A percentile compares a stretch with the other conserved stretches of the same genome.
Conservation (phyloP, 2,888 invertebrate genomes). For the Dicyrtoma fusca region DNA sequence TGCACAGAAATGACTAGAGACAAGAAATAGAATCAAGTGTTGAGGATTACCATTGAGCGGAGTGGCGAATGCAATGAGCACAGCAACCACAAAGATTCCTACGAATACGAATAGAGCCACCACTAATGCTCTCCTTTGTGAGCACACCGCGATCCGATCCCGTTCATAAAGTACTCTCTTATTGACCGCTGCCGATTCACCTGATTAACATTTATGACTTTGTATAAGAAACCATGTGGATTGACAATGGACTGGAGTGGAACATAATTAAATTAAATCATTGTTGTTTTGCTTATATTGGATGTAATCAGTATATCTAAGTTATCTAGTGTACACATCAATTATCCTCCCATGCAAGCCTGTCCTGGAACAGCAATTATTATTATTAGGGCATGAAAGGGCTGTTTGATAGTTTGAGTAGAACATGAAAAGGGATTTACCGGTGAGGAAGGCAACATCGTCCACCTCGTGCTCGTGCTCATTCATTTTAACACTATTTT, state of each 20-base stretch:
- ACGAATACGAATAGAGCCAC: constrained; percentile 79
- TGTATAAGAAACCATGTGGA: too few species aligned
- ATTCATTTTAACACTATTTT: constrained; percentile 67
- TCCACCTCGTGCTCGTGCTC: constrained; percentile 91
- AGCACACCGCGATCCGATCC: constrained; percentile 82
- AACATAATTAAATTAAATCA: too few species aligned
- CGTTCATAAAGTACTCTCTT: constrained; percentile 73
- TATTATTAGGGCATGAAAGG: too few species aligned
- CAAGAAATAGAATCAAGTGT: too few species aligned
- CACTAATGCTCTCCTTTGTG: constrained; percentile 80
- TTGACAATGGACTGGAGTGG: too few species aligned
- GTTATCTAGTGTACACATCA: too few species aligned
- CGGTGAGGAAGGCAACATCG: constrained; percentile 89
- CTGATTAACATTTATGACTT: constrained; percentile 34
- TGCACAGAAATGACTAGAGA: too few species aligned
- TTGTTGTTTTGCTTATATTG: too few species aligned
- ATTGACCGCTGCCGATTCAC: constrained; percentile 60
- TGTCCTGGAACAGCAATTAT: too few species aligned
- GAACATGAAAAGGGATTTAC: constrained; percentile 61
- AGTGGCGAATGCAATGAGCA: constrained; percentile 87
- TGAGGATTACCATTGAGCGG: constrained; percentile 63
- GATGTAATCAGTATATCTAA: too few species aligned
- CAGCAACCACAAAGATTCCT: constrained; percentile 72
- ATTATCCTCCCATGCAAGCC: too few species aligned
- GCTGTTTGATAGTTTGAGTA: not conserved